Conservation (phyloP, 2,888 invertebrate genomes). For the Tillus elongatus region DNA sequence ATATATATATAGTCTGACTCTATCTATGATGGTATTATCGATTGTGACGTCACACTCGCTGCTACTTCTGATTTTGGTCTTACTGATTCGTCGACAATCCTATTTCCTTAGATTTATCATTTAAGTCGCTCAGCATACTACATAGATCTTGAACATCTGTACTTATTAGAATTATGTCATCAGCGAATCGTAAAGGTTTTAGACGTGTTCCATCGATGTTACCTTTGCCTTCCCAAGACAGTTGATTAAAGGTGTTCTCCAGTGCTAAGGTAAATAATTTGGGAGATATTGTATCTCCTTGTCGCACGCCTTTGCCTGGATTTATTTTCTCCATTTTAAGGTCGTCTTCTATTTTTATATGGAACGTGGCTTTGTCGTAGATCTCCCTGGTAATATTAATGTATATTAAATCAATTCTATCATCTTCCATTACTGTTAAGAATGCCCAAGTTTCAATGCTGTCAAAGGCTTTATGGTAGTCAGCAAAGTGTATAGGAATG, state of each 20-base stretch:
- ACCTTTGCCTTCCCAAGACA: neutral
- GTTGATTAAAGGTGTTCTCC: too few species aligned
- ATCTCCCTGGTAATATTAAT: neutral
- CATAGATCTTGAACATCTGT: too few species aligned
- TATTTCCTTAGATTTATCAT: too few species aligned
- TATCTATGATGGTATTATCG: too few species aligned
- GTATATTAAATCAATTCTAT: neutral
- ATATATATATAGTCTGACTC: too few species aligned
- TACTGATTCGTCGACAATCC: too few species aligned
- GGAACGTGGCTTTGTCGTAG: neutral
- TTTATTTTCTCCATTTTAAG: neutral
- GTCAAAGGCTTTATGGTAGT: slow-evolving; percentile 2
- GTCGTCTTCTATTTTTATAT: slow-evolving; percentile 1
- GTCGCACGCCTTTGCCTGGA: slow-evolving; percentile 1
- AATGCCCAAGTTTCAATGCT: slow-evolving; percentile 1
- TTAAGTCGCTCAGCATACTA: too few species aligned
- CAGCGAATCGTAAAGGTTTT: neutral
- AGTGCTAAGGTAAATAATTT: too few species aligned
- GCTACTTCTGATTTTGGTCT: too few species aligned
- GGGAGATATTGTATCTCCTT: neutral
- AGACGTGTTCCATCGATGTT: slow-evolving; percentile 2
- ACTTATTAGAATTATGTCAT: too few species aligned
- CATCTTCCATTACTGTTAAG: neutral
- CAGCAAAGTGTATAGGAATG: too few species aligned
- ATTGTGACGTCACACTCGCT: too few species aligned